Evolutionary conservation across 1,140 invertebrate genomes (phyloP).

Genomic region (Calephelis virginiensis): DNA sequence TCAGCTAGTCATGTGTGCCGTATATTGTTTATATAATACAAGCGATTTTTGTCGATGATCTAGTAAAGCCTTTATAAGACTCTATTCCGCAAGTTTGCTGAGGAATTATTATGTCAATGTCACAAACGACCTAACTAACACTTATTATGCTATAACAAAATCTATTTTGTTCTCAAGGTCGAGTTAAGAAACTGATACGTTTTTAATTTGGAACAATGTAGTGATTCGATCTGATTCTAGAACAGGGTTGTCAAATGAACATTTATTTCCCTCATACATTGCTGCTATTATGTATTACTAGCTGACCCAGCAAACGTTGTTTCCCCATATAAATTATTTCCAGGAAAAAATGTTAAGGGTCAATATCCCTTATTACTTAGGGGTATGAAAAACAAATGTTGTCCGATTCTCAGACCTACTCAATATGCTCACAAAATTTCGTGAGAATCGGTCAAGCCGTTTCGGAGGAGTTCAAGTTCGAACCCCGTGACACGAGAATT

Average conservation of each 20-base stretch:
- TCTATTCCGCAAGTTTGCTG: constrained; percentile 4
- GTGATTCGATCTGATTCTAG: not conserved
- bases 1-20: too few species aligned
- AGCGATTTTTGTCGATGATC: not conserved
- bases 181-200: constrained; percentile 8
- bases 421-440: too few species aligned
- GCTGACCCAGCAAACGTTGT: too few species aligned
- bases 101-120: constrained; percentile 9
- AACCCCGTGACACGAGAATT: too few species aligned
- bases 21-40: not conserved
- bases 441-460: too few species aligned
- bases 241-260: not conserved
- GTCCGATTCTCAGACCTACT: too few species aligned
- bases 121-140: constrained; percentile 4
- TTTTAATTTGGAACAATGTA: constrained; percentile 14
- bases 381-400: too few species aligned
- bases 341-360: too few species aligned
- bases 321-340: too few species aligned
- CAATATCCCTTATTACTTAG: too few species aligned
- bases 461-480: too few species aligned
- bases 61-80: not conserved
- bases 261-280: not conserved
- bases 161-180: constrained; percentile 14
- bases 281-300: too few species aligned
- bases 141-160: constrained; percentile 4